These are phyloP conservation scores for Toxonevra muliebris DNA, from an alignment of 2,888 invertebrate genomes.

Conservation along the genomic window DNA sequence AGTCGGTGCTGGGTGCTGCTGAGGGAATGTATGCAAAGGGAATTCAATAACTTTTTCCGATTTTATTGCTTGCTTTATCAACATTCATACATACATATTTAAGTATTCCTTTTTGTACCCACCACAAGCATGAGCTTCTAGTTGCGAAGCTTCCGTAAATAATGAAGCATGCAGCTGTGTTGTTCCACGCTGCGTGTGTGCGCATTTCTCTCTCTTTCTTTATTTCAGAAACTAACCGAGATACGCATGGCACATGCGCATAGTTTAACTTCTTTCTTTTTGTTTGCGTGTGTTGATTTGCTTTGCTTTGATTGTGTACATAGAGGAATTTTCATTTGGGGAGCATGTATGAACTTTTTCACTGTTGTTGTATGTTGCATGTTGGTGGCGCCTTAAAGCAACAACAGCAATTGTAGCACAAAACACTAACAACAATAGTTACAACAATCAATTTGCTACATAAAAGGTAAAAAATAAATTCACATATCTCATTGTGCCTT, in stretches of 20 bases:
- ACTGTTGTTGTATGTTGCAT: background rate
- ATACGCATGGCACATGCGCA: background rate
- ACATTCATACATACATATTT: too few species aligned
- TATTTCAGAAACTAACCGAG: background rate
- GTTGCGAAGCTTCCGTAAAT: background rate
- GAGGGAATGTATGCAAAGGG: background rate
- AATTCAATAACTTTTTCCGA: too few species aligned
- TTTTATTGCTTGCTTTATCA: too few species aligned
- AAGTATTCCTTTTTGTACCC: too few species aligned
- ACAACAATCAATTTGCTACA: slow-evolving; percentile 59
- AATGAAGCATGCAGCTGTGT: background rate
- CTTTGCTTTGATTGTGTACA: slow-evolving; percentile 21
- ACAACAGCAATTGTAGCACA: slow-evolving; percentile 37
- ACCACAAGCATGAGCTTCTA: too few species aligned
- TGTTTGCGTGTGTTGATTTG: background rate
- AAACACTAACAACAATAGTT: slow-evolving; percentile 33
- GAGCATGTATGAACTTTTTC: background rate
- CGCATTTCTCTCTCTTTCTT: background rate
- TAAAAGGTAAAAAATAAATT: slow-evolving; percentile 55
- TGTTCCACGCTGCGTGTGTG: background rate
- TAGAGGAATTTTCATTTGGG: background rate
- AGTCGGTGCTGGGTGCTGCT: background rate
- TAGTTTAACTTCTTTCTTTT: background rate
- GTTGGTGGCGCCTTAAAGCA: slow-evolving; percentile 39
- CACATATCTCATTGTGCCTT: slow-evolving; percentile 19